Evolutionary conservation across 2,797 vertebrate genomes (phyloP).

Genomic region (Xenopus petersii): DNA sequence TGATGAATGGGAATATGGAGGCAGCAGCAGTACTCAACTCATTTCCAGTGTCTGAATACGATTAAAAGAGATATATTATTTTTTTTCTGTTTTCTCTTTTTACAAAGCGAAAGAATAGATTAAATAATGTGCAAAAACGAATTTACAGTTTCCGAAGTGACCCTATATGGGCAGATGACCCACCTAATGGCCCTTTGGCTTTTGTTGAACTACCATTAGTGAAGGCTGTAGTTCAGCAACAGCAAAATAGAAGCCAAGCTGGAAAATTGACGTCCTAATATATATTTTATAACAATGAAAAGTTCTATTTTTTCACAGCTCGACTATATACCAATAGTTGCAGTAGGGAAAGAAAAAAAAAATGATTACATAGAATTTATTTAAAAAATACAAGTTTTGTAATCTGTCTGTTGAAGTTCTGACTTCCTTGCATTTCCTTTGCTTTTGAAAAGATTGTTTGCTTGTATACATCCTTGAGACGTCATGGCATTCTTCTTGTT

Average conservation of each 20-base stretch:
- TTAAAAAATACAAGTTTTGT: conserved; percentile 35
- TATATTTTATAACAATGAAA: conserved; percentile 7
- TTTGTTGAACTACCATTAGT: not conserved
- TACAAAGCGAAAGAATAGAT: conserved; percentile 39
- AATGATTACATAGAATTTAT: conserved; percentile 23
- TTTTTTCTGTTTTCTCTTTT: conserved; percentile 12
- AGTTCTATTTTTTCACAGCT: not conserved
- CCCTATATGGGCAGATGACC: too few species aligned
- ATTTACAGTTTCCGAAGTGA: conserved; percentile 2
- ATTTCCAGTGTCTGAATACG: conserved; percentile 16
- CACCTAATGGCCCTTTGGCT: not conserved
- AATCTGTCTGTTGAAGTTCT: not conserved
- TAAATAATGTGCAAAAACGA: conserved; percentile 22
- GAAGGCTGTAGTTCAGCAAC: not conserved
- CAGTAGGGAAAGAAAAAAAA: conserved; percentile 18
- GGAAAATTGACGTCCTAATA: not conserved
- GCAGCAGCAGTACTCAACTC: not conserved
- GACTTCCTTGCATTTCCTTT: not conserved
- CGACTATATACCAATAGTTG: conserved; percentile 14
- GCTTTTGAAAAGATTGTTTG: not conserved
- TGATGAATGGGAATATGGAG: not conserved
- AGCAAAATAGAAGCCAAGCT: conserved; percentile 1
- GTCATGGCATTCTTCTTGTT: conserved; percentile 15
- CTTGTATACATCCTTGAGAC: conserved; percentile 12
- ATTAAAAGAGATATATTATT: not conserved